Evolutionary conservation across 1,140 invertebrate genomes (phyloP).

Genomic region (Oryzaephilus surinamensis): DNA sequence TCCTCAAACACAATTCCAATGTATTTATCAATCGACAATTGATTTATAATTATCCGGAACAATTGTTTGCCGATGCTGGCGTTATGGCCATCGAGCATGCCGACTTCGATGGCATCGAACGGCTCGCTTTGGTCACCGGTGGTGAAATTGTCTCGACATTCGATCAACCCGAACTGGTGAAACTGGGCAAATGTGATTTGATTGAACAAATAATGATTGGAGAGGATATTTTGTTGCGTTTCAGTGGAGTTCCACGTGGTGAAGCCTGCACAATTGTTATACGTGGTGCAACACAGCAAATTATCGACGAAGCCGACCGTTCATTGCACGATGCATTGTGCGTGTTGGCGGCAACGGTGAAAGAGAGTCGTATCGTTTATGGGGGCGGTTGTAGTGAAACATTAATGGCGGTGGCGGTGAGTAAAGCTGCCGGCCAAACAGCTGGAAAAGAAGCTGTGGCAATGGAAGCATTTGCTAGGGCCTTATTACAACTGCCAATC

Average conservation of each 20-base stretch:
- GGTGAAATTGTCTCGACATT: conserved; percentile 99
- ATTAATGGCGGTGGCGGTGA: conserved; percentile 90
- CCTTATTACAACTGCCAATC: conserved; percentile 79
- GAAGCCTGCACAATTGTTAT: conserved; percentile 97
- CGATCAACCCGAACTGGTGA: conserved; percentile 83
- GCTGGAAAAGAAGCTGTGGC: conserved; percentile 95
- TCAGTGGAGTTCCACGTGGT: conserved; percentile 88
- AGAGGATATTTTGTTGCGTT: conserved; percentile 91
- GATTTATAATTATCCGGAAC: conserved; percentile 99
- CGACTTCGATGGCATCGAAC: conserved; percentile 98
- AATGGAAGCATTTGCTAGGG: conserved; percentile 90
- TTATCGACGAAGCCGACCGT: conserved; percentile 96
- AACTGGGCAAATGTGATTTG: conserved; percentile 86
- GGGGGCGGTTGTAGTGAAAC: conserved; percentile 92
- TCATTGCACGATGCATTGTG: conserved; percentile 98
- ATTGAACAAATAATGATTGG: conserved; percentile 97
- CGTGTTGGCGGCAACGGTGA: conserved; percentile 91
- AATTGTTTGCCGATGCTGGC: conserved; percentile 95
- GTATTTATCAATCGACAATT: conserved; percentile 99
- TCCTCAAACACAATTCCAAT: conserved; percentile 90
- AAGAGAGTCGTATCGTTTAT: conserved; percentile 81
- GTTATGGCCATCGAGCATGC: conserved; percentile 99
- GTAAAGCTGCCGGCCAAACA: conserved; percentile 72
- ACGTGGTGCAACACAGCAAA: conserved; percentile 97
- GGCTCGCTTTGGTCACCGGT: conserved; percentile 91